Base-by-base conservation (phyloP, 2,797 vertebrate species). In the Falco naumanni region DNA sequence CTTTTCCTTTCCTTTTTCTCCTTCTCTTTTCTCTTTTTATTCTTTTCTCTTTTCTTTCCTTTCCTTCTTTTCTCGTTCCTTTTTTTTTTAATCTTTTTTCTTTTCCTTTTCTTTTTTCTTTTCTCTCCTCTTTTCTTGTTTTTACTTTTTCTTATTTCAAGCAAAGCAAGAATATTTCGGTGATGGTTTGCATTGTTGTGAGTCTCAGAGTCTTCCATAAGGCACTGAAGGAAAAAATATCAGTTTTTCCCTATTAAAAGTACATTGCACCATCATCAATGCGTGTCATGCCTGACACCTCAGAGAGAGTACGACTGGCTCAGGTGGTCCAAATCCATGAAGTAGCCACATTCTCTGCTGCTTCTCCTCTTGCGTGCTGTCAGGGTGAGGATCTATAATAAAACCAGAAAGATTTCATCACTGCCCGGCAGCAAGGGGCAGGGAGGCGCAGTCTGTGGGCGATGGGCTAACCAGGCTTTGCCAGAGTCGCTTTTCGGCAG, bases 151-250 rank as follows among this genome's bases (percentile, higher is more conserved):
- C 96, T 93, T 98, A 98, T 98, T 98, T 98, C 98, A 99, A 99
- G 98, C 98, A 99, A 99, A 99, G 98, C 98, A 98, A 98, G 98
- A 98, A 98, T 98, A 98, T 99, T 98, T 98, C 98, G 94, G 98
- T 99, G 98, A 99, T 98, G 98, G 98, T 99, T 99, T 99, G 99
- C 99, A 99, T 99, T 99, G 98, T 98, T 98, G 98, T 98, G 98
- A 99, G 98, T 99, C 98, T 98, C 98, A 98, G 98, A 99, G 98
- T 99, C 98, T 99, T 99, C 99, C 98, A 98, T 99, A 99, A 99
- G 99, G 99, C 99, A 99, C 99, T 99, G 99, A 99, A 99, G 99
- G 99, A 99, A 98, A 98, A 98, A 97, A 97, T 98, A 97, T 96
- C 97, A 98, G 98, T 98, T 99, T 98, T 98, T 98, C 37, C 98